Evolutionary conservation across 2,888 invertebrate species (phyloP).

Genomic region (Lucinisca nassula): DNA sequence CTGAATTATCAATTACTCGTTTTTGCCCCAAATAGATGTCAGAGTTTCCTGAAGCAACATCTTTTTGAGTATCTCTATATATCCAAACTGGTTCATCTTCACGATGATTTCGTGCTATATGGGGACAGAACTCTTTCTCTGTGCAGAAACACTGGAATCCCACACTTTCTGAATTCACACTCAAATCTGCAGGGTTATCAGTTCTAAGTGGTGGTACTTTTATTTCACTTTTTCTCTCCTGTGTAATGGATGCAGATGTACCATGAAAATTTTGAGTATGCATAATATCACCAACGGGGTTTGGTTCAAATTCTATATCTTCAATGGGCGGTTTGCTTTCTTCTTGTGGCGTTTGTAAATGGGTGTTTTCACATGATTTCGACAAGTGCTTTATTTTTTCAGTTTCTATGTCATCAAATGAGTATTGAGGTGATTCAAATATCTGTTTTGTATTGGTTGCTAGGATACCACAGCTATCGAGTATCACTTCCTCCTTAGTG

Average conservation of each 20-base stretch:
- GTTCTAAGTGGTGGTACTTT: background rate
- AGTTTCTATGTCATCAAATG: slow-evolving; percentile 39
- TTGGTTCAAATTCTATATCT: background rate
- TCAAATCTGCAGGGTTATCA: background rate
- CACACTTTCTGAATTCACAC: background rate
- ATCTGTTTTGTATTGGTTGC: slow-evolving; percentile 84
- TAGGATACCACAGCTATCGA: slow-evolving; percentile 87
- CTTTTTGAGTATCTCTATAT: background rate
- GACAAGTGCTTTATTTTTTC: background rate
- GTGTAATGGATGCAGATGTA: background rate
- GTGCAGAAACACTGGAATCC: slow-evolving; percentile 42
- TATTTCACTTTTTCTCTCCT: background rate
- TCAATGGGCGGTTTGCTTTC: background rate
- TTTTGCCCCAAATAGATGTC: slow-evolving; percentile 40
- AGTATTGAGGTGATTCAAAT: slow-evolving; percentile 65
- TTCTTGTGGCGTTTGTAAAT: background rate
- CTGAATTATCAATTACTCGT: slow-evolving; percentile 56
- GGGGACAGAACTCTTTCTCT: slow-evolving; percentile 7
- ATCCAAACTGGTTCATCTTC: background rate
- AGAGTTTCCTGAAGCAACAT: background rate
- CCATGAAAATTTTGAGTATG: background rate
- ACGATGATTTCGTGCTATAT: background rate
- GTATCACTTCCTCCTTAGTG: slow-evolving; percentile 81
- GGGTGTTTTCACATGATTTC: background rate
- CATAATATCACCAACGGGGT: background rate